A percentile compares a stretch with the other conserved stretches of the same genome.
phyloP scores from a whole-genome alignment of 2,113 vertebrate genomes.

The Microtus richardsoni region DNA sequence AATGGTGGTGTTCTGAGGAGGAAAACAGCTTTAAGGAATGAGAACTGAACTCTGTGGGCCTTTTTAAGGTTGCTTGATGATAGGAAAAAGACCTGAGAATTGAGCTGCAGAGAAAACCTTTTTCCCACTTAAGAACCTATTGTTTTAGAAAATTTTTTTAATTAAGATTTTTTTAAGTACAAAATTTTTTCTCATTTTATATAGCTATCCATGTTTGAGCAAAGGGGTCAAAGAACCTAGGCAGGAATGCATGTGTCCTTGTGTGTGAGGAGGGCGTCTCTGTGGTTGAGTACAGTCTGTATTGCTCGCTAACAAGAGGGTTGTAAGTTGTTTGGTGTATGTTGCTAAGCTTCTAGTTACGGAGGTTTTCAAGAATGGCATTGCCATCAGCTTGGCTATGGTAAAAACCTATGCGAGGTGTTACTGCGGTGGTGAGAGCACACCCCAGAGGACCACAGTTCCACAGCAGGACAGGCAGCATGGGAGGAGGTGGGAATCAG shows the following conservation, averaged over 20 bases:
- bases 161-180: too few relatives aligned
- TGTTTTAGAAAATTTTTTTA: too few relatives aligned
- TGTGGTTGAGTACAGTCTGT: neutral
- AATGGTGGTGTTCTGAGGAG: neutral
- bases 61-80: neutral
- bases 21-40: neutral
- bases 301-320: conserved; percentile 4
- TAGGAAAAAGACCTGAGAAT: conserved; percentile 28
- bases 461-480: neutral
- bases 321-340: neutral
- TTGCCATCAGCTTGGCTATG: neutral
- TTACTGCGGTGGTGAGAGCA: neutral
- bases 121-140: too few relatives aligned
- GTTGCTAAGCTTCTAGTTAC: neutral
- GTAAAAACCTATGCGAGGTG: neutral
- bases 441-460: neutral
- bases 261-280: neutral
- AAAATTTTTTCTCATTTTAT: too few relatives aligned
- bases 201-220: too few relatives aligned
- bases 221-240: too few relatives aligned
- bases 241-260: neutral
- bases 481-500: too few relatives aligned
- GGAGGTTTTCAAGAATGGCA: neutral
- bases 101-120: conserved; percentile 4
- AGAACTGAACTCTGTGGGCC: neutral